Base-by-base conservation (phyloP, 30 jellyfish, hydroid and myxozoan genomes). In the Mastigias papua region DNA sequence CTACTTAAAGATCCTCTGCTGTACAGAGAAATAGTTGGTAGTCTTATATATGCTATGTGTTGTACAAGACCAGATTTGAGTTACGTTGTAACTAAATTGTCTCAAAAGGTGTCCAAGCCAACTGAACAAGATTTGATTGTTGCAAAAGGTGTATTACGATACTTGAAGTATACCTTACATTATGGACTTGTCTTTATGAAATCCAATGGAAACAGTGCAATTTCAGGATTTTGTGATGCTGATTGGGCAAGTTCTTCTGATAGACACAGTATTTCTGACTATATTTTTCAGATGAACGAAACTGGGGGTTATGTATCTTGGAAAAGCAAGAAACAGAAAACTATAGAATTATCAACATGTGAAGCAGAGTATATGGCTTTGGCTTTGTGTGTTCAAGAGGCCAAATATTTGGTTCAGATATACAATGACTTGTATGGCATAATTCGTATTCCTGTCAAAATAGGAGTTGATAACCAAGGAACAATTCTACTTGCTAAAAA, bases 331-430 rank as follows among this genome's bases (percentile, higher is more conserved):
- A 82, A 46, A 31, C 92, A 82, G 76, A 15, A 46, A 67, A 51
- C 92, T 28, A 88, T 82, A 20, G 92, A 89, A 25, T 61, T 68
- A 37, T 82, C 92, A 9, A 17, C 87, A 10, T 82, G 73, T 31
- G 86, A 82, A 67, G 92, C 92, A 21, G 75, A 68, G 48, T 31
- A 82, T 48, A 29, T 82, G 31, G 80, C 86, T 11, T 72, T 82
- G 25, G 80, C 92, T 22, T 33, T 23, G 21, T 75, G 89, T 42
- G 29, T 42, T 10, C 33, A 82, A 34, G 92, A 82, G 48, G n/a
- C 37, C 31, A 42, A 64, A 34, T 68, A 82, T 32, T 71, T 82
- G 27, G 54, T 76, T 33, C 87, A 76, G 75, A 33, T 76, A 29
- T 76, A n/a, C 35, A 33, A 29, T 27, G 90, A 79, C 64, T 23